Conservation (phyloP, 2,888 invertebrate species). For the Tholera decimalis region DNA sequence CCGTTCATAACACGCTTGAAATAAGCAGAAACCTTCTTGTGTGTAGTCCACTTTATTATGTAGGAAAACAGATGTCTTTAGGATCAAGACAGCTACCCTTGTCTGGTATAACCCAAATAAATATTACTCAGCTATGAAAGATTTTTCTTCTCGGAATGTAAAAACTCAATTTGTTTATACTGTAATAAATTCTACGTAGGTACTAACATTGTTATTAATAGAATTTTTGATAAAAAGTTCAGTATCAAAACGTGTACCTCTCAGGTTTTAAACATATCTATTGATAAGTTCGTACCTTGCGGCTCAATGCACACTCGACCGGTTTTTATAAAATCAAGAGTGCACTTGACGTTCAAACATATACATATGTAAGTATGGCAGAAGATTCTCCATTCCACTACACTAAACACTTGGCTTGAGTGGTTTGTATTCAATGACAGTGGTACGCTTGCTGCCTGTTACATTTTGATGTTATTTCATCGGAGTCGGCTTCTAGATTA, state of each 20-base stretch:
- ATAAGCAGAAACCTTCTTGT: constrained; percentile 6
- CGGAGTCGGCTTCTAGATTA: too few relatives aligned
- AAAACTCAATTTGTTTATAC: constrained; percentile 21
- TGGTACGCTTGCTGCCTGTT: constrained; percentile 6
- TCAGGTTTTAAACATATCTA: not conserved
- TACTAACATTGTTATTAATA: constrained; percentile 7
- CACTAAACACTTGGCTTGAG: constrained; percentile 54
- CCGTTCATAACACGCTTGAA: constrained; percentile 24
- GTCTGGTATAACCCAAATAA: constrained; percentile 39
- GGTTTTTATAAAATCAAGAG: constrained; percentile 46
- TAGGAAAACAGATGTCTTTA: constrained; percentile 31
- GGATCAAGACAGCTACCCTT: constrained; percentile 11
- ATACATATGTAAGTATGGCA: constrained; percentile 9
- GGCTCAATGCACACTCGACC: constrained; percentile 30
- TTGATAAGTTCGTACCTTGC: constrained; percentile 11
- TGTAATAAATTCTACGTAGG: not conserved
- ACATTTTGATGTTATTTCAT: too few relatives aligned
- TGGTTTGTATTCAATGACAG: constrained; percentile 53
- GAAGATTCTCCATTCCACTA: constrained; percentile 23
- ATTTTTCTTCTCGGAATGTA: constrained; percentile 21
- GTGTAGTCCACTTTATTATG: constrained; percentile 16
- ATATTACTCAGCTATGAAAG: constrained; percentile 22
- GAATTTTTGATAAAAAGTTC: constrained; percentile 4
- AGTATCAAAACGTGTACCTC: not conserved
- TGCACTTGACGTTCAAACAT: constrained; percentile 40